Evolutionary conservation across 2,888 invertebrate genomes (phyloP).

Genomic region (Caenorhabditis sp.): DNA sequence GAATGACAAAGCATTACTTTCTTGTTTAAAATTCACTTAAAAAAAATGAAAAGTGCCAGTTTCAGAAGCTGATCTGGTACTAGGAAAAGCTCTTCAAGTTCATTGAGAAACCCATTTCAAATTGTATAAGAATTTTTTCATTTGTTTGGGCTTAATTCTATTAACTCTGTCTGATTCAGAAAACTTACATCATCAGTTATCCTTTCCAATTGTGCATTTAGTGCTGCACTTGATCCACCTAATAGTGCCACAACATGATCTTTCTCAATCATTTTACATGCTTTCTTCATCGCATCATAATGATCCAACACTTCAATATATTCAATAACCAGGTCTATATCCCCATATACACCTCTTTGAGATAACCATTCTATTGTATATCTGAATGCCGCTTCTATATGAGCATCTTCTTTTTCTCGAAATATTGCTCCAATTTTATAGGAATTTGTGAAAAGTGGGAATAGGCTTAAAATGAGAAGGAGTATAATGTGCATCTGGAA

Average conservation of each 20-base stretch:
- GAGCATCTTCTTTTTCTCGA: slow-evolving; percentile 64
- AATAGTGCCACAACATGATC: slow-evolving; percentile 62
- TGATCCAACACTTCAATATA: slow-evolving; percentile 63
- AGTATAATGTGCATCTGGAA: not conserved
- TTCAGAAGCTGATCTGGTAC: too few relatives aligned
- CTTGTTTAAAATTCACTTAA: too few relatives aligned
- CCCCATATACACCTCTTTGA: slow-evolving; percentile 50
- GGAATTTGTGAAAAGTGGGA: not conserved
- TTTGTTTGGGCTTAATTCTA: too few relatives aligned
- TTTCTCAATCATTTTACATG: slow-evolving; percentile 65
- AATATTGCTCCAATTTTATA: slow-evolving; percentile 59
- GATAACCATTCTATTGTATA: slow-evolving; percentile 66
- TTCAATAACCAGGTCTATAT: slow-evolving; percentile 58
- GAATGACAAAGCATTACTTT: too few relatives aligned
- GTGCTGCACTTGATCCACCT: slow-evolving; percentile 59
- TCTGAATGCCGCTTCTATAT: slow-evolving; percentile 63
- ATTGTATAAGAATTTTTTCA: too few relatives aligned
- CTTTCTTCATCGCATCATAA: slow-evolving; percentile 63
- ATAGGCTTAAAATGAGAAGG: not conserved
- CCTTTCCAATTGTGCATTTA: slow-evolving; percentile 64
- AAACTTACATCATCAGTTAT: slow-evolving; percentile 54
- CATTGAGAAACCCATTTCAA: too few relatives aligned
- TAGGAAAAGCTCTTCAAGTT: too few relatives aligned
- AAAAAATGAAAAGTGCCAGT: too few relatives aligned
- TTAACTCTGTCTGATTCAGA: too few relatives aligned